Conservation (phyloP, 2,888 invertebrate genomes). For the Tribolium freemani region DNA sequence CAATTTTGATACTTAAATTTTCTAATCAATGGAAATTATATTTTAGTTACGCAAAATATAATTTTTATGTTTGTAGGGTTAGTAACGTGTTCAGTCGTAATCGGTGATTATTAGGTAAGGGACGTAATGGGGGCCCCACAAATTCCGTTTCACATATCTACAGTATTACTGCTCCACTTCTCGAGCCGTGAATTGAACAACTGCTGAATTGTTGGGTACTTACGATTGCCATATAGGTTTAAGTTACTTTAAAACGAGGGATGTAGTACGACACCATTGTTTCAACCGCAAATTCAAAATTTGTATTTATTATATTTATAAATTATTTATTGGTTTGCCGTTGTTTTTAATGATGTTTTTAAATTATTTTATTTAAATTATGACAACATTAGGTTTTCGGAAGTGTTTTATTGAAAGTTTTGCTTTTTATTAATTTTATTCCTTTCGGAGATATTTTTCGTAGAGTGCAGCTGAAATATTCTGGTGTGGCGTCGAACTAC, state of each 20-base stretch:
- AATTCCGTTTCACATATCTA: slow-evolving; percentile 33
- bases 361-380: slow-evolving; percentile 61
- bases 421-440: slow-evolving; percentile 49
- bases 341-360: slow-evolving; percentile 59
- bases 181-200: slow-evolving; percentile 15
- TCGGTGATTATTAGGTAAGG: slow-evolving; percentile 22
- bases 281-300: slow-evolving; percentile 60
- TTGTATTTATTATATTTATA: slow-evolving; percentile 53
- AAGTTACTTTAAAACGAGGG: slow-evolving; percentile 46
- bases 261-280: slow-evolving; percentile 63
- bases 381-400: slow-evolving; percentile 62
- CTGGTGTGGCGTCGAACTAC: slow-evolving; percentile 61
- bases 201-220: slow-evolving; percentile 33
- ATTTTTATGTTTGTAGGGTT: slow-evolving; percentile 33
- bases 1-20: slow-evolving; percentile 42
- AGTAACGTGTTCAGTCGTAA: slow-evolving; percentile 21
- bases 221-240: slow-evolving; percentile 46
- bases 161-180: slow-evolving; percentile 10
- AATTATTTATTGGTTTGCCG: slow-evolving; percentile 57
- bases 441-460: slow-evolving; percentile 57
- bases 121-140: slow-evolving; percentile 10
- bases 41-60: slow-evolving; percentile 38
- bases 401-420: slow-evolving; percentile 59
- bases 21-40: slow-evolving; percentile 40
- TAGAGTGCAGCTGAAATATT: slow-evolving; percentile 53